phyloP scores from a whole-genome alignment of 2,797 vertebrate genomes.

The Gobio occitaniae region DNA sequence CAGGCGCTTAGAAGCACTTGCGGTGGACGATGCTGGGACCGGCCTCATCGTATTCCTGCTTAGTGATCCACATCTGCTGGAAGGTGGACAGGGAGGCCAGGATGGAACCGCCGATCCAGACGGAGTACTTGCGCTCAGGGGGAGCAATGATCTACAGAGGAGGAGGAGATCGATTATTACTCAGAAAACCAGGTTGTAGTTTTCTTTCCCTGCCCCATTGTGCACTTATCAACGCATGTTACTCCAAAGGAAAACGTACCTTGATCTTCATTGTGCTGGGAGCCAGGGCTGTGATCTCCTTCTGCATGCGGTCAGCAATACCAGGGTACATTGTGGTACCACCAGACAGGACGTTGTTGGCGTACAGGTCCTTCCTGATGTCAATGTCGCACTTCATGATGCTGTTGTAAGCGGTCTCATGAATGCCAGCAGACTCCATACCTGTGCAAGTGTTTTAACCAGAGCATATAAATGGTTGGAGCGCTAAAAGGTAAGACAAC shows the following conservation, averaged over 20 bases:
- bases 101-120: constrained; percentile 99
- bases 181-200: not conserved
- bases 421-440: constrained; percentile 98
- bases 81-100: constrained; percentile 99
- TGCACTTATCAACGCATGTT: too few relatives aligned
- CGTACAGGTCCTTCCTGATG: constrained; percentile 97
- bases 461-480: not conserved
- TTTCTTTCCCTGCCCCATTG: too few relatives aligned
- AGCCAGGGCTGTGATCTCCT: constrained; percentile 97
- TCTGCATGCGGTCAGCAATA: constrained; percentile 98
- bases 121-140: constrained; percentile 97
- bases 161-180: not conserved
- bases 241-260: constrained; percentile 69
- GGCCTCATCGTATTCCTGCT: constrained; percentile 96
- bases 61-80: constrained; percentile 99
- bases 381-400: constrained; percentile 99
- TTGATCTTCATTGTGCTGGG: constrained; percentile 99
- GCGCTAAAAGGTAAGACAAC: not conserved
- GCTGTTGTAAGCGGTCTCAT: constrained; percentile 98
- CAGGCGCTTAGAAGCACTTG: constrained; percentile 90
- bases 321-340: constrained; percentile 99
- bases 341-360: constrained; percentile 96
- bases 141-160: constrained; percentile 90
- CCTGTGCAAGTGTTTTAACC: constrained; percentile 73
- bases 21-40: constrained; percentile 95